Evolutionary conservation across 2,888 invertebrate genomes (phyloP).

Genomic region (Amorpha juglandis): DNA sequence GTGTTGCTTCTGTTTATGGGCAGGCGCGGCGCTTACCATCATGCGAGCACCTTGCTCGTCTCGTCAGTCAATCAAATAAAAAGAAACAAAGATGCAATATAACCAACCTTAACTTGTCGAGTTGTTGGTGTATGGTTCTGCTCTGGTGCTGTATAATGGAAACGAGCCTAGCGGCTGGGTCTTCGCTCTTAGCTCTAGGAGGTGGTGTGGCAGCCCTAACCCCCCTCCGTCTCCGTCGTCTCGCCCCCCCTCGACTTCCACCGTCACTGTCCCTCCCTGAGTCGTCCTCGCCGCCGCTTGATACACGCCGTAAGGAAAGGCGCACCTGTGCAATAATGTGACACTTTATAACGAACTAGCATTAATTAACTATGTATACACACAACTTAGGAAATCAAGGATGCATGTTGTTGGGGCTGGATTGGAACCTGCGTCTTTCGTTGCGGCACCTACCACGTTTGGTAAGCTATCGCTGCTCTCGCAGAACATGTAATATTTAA

Average conservation of each 20-base stretch:
- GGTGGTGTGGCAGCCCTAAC: conserved; percentile 66
- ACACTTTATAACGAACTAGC: neutral
- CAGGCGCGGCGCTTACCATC: too few species aligned
- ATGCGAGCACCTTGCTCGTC: too few species aligned
- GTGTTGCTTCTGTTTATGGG: too few species aligned
- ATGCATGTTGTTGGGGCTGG: too few species aligned
- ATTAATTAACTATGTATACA: too few species aligned
- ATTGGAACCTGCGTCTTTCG: too few species aligned
- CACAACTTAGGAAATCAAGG: too few species aligned
- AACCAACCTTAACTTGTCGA: conserved; percentile 74
- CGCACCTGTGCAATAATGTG: conserved; percentile 61
- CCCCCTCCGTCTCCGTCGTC: conserved; percentile 62
- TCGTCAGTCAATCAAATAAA: too few species aligned
- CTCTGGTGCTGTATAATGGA: conserved; percentile 79
- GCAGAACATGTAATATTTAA: too few species aligned
- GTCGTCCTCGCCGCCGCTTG: conserved; percentile 79
- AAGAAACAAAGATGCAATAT: neutral
- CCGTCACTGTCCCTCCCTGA: conserved; percentile 79
- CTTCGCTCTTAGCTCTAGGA: conserved; percentile 63
- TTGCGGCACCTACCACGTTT: too few species aligned
- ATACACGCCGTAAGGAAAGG: conserved; percentile 73
- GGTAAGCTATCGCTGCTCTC: too few species aligned
- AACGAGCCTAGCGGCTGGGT: conserved; percentile 74
- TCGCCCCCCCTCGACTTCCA: conserved; percentile 61
- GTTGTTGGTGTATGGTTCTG: conserved; percentile 76